Conservation (phyloP, 2,113 vertebrate species). For the Oncorhynchus clarkii region DNA sequence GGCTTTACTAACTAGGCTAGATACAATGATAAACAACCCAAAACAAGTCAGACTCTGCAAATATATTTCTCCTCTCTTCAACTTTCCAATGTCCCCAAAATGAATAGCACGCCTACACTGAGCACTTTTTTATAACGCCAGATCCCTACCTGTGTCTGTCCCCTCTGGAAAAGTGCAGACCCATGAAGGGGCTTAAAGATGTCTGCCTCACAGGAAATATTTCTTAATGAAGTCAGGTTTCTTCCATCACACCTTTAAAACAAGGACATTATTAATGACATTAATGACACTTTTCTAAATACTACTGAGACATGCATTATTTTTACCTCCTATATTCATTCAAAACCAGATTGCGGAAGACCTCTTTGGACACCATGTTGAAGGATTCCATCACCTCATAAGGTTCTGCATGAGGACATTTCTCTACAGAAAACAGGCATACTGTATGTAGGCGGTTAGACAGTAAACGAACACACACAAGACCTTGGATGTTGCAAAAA, state of each 20-base stretch:
- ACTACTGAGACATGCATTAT: no score
- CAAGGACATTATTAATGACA: slow-evolving; percentile 8
- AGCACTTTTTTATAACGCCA: no score
- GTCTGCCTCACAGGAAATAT: slow-evolving; percentile 89
- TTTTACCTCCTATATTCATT: slow-evolving; percentile 88
- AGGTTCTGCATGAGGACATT: slow-evolving; percentile 82
- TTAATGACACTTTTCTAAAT: no score
- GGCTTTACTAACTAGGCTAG: not conserved
- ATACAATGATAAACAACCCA: not conserved
- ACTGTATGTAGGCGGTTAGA: no score
- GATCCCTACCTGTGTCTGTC: slow-evolving; percentile 90
- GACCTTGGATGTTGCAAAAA: no score
- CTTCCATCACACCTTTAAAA: slow-evolving; percentile 88
- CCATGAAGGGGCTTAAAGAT: slow-evolving; percentile 93
- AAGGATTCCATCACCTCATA: slow-evolving; percentile 93
- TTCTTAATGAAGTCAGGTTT: slow-evolving; percentile 85
- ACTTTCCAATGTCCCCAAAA: no score
- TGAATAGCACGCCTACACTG: no score
- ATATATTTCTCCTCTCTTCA: no score
- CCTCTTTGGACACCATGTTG: slow-evolving; percentile 83
- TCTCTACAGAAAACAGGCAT: slow-evolving; percentile 71
- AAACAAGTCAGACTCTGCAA: no score
- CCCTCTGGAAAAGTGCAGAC: slow-evolving; percentile 95
- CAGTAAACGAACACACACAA: no score
- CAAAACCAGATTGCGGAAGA: slow-evolving; percentile 87